Base-by-base conservation (phyloP, 2,888 invertebrate genomes). In the Ophion obscuratus region DNA sequence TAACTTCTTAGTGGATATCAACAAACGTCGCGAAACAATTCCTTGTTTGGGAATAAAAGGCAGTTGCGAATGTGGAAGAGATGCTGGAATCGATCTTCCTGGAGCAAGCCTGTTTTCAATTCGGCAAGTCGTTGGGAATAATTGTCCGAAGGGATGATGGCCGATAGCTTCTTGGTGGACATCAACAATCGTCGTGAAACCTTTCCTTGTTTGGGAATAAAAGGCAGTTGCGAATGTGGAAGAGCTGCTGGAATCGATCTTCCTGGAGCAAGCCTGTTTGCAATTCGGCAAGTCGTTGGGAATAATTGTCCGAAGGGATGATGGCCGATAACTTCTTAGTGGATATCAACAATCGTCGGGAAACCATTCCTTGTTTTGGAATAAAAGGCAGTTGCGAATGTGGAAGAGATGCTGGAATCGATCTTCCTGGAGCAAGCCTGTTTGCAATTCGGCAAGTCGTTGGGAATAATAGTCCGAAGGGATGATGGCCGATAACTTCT, bases 371-470 rank as follows among this genome's bases (percentile, higher is more conserved):
- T n/a, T n/a, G 36, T 40, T 47, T 40, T 20, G 20, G 10, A 75
- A 62, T 27, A 75, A 67, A 73, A 78, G 40, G 9, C 40, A 17
- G 24, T 62, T 11, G 24, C 17, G 44, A 62, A 74, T 61, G 57
- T 47, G 10, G 59, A 17, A 73, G 59, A 36, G 20, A 20, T 2
- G 17, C 9, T 24, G 24, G 20, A 62, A 70, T 79, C 70, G 27
- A 62, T 70, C 47, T 20, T 17, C 27, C 14, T 6, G 24, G 6
- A 74, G 6, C 9, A n/a, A 7, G 17, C 17, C 5, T 24, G 24
- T 20, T 79, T 44, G 20, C 31, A 53, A 53, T 79, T 67, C 17
- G 62, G 24, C 31, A 64, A 64, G 47, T 71, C 70, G 27, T 79
- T 31, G 0, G 14, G 10, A 31, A 64, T 53, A 6, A 24, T 64